These are phyloP conservation scores for Picathartes gymnocephalus DNA, from an alignment of 2,113 vertebrate genomes.

Conservation along the genomic window DNA sequence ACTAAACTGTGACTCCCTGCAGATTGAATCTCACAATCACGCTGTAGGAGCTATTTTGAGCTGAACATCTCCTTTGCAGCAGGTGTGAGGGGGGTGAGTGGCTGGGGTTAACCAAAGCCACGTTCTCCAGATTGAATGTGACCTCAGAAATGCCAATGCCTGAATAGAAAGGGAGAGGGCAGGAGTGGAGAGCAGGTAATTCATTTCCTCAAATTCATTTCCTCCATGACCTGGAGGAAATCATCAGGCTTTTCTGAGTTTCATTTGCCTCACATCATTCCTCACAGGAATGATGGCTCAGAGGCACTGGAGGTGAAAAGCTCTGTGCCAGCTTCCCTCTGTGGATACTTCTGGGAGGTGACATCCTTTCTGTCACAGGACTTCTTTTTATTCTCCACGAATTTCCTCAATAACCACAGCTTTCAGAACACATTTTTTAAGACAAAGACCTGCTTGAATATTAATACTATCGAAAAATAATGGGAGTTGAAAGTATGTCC, in stretches of 20 bases:
- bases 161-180: not conserved
- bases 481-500: constrained; percentile 24
- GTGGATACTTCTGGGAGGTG: not conserved
- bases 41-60: not conserved
- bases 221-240: not conserved
- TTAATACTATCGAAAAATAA: constrained; percentile 15
- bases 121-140: accelerated
- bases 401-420: constrained; percentile 8
- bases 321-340: not conserved
- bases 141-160: not conserved
- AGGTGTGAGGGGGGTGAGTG: not conserved
- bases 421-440: constrained; percentile 31
- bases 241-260: not conserved
- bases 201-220: not conserved
- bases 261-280: not conserved
- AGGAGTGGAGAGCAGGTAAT: not conserved
- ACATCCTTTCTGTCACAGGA: not conserved
- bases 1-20: not conserved
- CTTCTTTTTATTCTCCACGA: not conserved
- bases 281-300: not conserved
- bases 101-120: not conserved
- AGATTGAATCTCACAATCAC: not conserved
- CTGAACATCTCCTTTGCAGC: not conserved
- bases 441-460: constrained; percentile 33
- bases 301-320: not conserved